These are phyloP conservation scores for Dynastes maya DNA, from an alignment of 2,888 invertebrate genomes.

Conservation along the genomic window DNA sequence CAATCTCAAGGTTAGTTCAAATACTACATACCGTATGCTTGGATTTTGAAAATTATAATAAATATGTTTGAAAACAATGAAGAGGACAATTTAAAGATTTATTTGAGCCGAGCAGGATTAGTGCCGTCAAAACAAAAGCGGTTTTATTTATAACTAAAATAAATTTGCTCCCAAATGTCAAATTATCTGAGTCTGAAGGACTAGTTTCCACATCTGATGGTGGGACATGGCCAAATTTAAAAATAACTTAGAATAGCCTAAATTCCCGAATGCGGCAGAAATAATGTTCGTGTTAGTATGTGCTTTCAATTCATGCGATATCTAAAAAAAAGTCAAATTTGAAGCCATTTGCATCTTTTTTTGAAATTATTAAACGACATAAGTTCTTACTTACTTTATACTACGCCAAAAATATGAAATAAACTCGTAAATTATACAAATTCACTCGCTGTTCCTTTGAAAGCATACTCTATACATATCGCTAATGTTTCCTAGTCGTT, in stretches of 20 bases:
- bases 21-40: too few species aligned
- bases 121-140: not conserved
- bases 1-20: too few species aligned
- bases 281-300: not conserved
- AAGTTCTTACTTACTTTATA: not conserved
- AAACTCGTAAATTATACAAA: not conserved
- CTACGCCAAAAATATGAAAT: not conserved
- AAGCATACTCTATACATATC: not conserved
- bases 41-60: too few species aligned
- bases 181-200: not conserved
- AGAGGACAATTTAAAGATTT: not conserved
- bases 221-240: conserved; percentile 1
- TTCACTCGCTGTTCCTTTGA: conserved; percentile 17
- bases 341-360: too few species aligned
- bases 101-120: not conserved
- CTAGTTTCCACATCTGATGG: not conserved
- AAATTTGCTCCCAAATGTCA: not conserved
- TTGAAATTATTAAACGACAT: too few species aligned
- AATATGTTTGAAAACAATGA: not conserved
- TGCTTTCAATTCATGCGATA: too few species aligned
- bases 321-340: too few species aligned
- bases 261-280: not conserved
- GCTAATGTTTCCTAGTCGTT: conserved; percentile 3
- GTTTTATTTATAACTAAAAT: not conserved
- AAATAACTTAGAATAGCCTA: conserved; percentile 15